Base-by-base conservation (phyloP, 2,113 vertebrate genomes). In the Corythornis vintsioides region DNA sequence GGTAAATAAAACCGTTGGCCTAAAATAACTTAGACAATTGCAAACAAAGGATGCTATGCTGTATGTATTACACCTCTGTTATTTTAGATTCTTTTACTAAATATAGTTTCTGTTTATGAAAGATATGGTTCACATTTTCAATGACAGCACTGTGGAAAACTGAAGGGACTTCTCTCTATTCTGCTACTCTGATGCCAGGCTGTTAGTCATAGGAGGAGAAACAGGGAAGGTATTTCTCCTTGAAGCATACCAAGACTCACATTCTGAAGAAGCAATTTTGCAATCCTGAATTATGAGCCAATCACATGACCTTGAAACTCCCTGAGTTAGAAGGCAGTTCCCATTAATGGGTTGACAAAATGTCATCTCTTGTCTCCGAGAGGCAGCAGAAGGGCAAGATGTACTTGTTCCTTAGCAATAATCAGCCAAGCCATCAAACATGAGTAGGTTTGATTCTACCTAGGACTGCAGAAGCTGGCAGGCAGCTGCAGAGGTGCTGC, bases 321-420 rank as follows among this genome's bases (percentile, higher is more conserved):
- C 65, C 76, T 47, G 86, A 79, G 75, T 50, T 65, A 78, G 80
- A 83, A 93, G 52, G n/a, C 48, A 92, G 69, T 15, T 95, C 80
- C 77, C 72, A 71, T 92, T 86, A 80, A 16, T 0, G 2, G 22
- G 35, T 2, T 93, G 90, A 87, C 56, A 93, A 86, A 96, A 71
- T 81, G 21, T 70, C 87, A 74, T 59, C 33, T 85, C 38, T 72
- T 76, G 42, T 77, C 74, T 90, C 40, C 1, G 2, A 48, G 50
- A 8, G 0, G 35, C 57, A 64, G 47, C 2, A 0, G 29, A 71
- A 81, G 43, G 48, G 47, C 0, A 4, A 90, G 56, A 63, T 21
- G 21, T 19, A 79, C 83, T 42, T 33, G 18, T 24, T 66, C 31
- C 38, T 72, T 4, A 1, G 13, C 22, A 70, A 42, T n/a, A 83